Percentiles rank a stretch among this genome's conserved stretches.
Conservation (phyloP, 2,888 invertebrate species). For the Uropetala carovei region DNA sequence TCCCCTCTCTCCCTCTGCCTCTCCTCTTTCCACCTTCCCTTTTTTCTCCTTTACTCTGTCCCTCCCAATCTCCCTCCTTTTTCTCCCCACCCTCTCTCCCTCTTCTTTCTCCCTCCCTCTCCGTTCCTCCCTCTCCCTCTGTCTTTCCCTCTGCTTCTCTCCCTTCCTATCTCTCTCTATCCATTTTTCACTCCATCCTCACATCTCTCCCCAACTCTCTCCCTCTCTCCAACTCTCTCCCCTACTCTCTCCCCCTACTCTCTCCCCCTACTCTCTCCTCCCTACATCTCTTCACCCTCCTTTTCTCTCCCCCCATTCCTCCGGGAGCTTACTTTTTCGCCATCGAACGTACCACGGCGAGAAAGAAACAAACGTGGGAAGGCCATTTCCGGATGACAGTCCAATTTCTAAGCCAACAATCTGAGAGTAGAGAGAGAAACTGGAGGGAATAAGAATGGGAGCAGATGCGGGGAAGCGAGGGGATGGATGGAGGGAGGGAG, state of each 20-base stretch:
- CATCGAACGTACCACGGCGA: not conserved
- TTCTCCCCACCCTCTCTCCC: too few relatives aligned
- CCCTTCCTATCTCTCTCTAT: not conserved
- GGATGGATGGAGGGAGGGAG: not conserved
- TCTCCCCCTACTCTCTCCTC: not conserved
- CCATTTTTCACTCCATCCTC: not conserved
- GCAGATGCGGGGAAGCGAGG: not conserved
- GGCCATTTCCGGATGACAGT: constrained; percentile 59
- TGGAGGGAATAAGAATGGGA: not conserved
- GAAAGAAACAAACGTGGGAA: not conserved
- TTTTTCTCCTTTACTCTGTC: not conserved
- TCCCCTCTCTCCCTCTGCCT: too few relatives aligned
- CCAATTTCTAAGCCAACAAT: constrained; percentile 51
- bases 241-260: not conserved
- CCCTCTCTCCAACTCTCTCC: not conserved
- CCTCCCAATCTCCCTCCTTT: too few relatives aligned
- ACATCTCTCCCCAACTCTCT: not conserved
- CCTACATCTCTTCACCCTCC: not conserved
- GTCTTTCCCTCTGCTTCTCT: not conserved
- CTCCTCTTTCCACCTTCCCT: too few relatives aligned
- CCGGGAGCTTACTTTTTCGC: not conserved
- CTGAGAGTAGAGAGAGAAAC: not conserved
- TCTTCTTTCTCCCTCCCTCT: too few relatives aligned
- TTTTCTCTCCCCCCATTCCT: not conserved
- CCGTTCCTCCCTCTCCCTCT: too few relatives aligned